phyloP scores from a whole-genome alignment of 2,888 invertebrate species.

The Pristionchus japonicus region DNA sequence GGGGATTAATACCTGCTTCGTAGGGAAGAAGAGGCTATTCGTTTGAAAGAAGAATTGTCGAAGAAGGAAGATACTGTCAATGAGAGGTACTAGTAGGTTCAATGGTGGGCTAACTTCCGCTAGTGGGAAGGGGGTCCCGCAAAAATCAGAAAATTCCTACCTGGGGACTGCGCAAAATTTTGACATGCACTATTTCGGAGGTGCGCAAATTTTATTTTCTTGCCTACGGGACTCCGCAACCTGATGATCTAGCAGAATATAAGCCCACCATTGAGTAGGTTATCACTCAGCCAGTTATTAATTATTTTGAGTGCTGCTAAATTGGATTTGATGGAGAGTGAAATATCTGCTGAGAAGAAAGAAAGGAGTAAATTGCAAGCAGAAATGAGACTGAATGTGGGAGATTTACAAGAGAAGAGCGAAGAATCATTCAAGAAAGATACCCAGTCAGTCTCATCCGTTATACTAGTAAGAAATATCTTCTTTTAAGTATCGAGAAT shows the following conservation, averaged over 20 bases:
- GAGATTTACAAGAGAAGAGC: slow-evolving; percentile 22
- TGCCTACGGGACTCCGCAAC: no score
- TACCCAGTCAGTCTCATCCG: neutral
- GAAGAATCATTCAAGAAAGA: slow-evolving; percentile 30
- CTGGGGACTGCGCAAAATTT: no score
- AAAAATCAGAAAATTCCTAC: no score
- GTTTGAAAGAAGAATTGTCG: neutral
- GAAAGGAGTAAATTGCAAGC: slow-evolving; percentile 32
- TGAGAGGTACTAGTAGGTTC: neutral
- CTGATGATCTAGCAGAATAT: no score
- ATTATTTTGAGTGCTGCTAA: neutral
- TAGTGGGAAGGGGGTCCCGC: no score
- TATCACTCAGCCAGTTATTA: no score
- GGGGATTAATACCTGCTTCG: no score
- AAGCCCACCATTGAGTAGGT: no score
- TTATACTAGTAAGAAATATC: neutral
- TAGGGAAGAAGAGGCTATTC: neutral
- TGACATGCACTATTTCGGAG: no score
- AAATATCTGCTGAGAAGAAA: neutral
- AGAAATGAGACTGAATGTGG: slow-evolving; percentile 43
- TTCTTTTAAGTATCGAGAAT: neutral
- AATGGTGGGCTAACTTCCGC: no score
- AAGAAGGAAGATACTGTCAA: neutral
- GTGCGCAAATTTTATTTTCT: no score
- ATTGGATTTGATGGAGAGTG: neutral